Evolutionary conservation across 2,113 vertebrate genomes (phyloP).

Genomic region (Apteryx owenii): DNA sequence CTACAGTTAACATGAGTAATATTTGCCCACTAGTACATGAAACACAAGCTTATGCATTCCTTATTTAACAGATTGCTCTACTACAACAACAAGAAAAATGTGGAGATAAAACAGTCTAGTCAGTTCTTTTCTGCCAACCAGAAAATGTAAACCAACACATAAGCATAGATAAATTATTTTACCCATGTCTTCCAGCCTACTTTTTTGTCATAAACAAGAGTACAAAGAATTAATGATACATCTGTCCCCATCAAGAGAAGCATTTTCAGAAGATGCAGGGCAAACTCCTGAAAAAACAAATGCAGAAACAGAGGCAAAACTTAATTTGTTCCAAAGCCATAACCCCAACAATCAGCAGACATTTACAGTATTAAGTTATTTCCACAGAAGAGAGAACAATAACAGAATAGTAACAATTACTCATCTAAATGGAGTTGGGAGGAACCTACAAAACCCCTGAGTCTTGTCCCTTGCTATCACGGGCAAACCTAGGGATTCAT

Average conservation of each 20-base stretch:
- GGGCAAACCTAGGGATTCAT: background rate
- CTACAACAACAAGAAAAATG: background rate
- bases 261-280: background rate
- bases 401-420: background rate
- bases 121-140: background rate
- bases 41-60: background rate
- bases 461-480: background rate
- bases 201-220: background rate
- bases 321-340: background rate
- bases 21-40: background rate
- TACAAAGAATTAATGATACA: background rate
- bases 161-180: background rate
- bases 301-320: background rate
- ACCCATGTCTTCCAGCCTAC: background rate
- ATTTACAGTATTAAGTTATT: background rate
- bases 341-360: background rate
- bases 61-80: background rate
- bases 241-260: background rate
- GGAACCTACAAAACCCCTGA: background rate
- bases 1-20: background rate
- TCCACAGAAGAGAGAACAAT: background rate
- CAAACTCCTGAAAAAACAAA: background rate
- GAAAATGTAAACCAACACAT: background rate
- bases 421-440: background rate
- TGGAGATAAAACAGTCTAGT: background rate